Evolutionary conservation across 2,113 vertebrate species (phyloP), one percentile per base, ranked within the genome.

Genomic region (Indri indri): DNA sequence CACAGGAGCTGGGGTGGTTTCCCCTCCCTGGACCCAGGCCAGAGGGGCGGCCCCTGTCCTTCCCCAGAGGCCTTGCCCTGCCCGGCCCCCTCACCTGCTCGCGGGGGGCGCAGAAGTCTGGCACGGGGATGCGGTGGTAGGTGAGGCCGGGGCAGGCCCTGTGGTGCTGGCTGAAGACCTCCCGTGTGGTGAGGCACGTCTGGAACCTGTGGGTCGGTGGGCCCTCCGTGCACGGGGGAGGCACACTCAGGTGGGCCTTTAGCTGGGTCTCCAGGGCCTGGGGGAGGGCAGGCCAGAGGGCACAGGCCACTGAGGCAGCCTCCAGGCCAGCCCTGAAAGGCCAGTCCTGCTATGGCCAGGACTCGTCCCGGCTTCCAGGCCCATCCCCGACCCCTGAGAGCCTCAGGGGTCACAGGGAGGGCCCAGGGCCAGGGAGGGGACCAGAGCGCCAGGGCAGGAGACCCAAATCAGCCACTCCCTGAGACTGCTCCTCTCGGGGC

Each of bases 91-190:
- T 3, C 98, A 99, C 99, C 99, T 99, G 99, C 97, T 99, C 99
- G 5, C 84, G 97, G 32, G 99, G 99, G 30, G 99, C 99, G 0
- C 99, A 99, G 98, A 99, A 99, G 96, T 99, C 99, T 0, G 99
- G 99, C 97, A 99, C 82, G 4, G 99, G 99, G 74, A 99, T 97
- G 23, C 99, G 99, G 92, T 95, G 98, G 98, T 99, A 99, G 59
- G 98, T 96, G 50, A 99, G 99, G 5, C 99, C 99, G 7, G 98
- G 99, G 92, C 98, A 99, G 83, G 98, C 37, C 34, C 96, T 98
- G 9, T 97, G 98, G 88, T 99, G 99, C 97, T 99, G 99, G 98
- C 98, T 99, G 96, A 99, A 99, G 87, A 99, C 99, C 97, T 99
- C 99, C 97, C 98, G 99, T 0, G 79, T 98, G 6, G 99, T 99